Percentiles rank a stretch among this genome's conserved stretches.
Conservation (phyloP, 2,113 vertebrate genomes). For the Galemys pyrenaicus region DNA sequence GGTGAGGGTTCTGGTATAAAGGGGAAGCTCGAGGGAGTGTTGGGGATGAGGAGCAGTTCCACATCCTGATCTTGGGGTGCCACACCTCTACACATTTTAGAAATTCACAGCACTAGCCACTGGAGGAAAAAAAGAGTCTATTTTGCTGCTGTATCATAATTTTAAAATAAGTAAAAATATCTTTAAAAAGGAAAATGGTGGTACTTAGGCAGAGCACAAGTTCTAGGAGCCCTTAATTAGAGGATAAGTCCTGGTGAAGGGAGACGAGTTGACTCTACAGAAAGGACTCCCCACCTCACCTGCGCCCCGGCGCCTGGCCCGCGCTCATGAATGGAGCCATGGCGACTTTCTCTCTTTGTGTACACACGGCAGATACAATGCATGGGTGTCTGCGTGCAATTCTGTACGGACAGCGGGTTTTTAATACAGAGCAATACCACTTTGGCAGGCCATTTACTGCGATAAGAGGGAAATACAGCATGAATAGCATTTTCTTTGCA, state of each 20-base stretch:
- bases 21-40: not conserved
- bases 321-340: accelerated
- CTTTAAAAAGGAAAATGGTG: not conserved
- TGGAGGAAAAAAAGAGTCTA: not conserved
- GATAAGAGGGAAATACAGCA: conserved; percentile 37
- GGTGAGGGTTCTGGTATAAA: not conserved
- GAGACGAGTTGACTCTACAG: not conserved
- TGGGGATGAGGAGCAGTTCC: not conserved
- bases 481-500: conserved; percentile 65
- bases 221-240: not conserved
- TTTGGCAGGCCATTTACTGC: not conserved
- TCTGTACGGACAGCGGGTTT: conserved; percentile 48
- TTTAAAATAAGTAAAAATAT: not conserved
- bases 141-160: not conserved
- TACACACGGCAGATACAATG: not conserved
- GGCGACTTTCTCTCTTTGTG: not conserved
- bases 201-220: not conserved
- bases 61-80: not conserved
- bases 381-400: not conserved
- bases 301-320: accelerated
- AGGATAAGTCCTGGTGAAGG: not conserved
- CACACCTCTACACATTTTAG: not conserved
- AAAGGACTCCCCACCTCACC: not conserved
- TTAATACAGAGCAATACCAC: not conserved
- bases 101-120: not conserved